These are phyloP conservation scores for Xiphophorus hellerii DNA, from an alignment of 2,113 vertebrate species.

Conservation along the genomic window DNA sequence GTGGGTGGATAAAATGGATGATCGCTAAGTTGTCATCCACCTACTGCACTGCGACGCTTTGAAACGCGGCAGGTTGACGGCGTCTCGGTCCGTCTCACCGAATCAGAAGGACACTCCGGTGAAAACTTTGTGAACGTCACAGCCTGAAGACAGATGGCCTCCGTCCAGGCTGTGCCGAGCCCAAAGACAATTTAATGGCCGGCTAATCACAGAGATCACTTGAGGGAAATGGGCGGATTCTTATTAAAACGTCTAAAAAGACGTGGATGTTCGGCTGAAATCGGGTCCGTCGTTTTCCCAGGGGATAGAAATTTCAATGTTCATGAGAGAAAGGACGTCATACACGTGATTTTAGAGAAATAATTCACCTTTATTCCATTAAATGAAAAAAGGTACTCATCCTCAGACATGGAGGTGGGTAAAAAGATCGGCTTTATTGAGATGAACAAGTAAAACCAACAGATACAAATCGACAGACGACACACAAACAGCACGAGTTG, in stretches of 20 bases:
- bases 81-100: constrained; percentile 31
- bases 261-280: neutral
- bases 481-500: constrained; percentile 1
- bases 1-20: constrained; percentile 54
- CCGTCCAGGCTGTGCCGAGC: constrained; percentile 12
- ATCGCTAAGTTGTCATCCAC: constrained; percentile 60
- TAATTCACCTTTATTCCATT: constrained; percentile 9
- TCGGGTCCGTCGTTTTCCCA: neutral
- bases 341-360: constrained; percentile 5
- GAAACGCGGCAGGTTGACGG: constrained; percentile 30
- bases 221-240: neutral
- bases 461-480: neutral
- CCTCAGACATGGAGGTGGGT: neutral
- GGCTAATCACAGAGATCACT: constrained; percentile 23
- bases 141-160: constrained; percentile 15
- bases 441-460: constrained; percentile 3
- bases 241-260: constrained; percentile 16
- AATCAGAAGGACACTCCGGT: constrained; percentile 41
- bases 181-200: constrained; percentile 33
- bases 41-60: constrained; percentile 24
- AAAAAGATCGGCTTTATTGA: neutral
- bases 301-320: constrained; percentile 16
- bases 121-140: constrained; percentile 24
- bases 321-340: neutral
- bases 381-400: neutral